Percentiles rank a stretch among this genome's conserved stretches.
phyloP scores from a whole-genome alignment of 2,888 invertebrate genomes.

The Lasioglossum leucozonium region DNA sequence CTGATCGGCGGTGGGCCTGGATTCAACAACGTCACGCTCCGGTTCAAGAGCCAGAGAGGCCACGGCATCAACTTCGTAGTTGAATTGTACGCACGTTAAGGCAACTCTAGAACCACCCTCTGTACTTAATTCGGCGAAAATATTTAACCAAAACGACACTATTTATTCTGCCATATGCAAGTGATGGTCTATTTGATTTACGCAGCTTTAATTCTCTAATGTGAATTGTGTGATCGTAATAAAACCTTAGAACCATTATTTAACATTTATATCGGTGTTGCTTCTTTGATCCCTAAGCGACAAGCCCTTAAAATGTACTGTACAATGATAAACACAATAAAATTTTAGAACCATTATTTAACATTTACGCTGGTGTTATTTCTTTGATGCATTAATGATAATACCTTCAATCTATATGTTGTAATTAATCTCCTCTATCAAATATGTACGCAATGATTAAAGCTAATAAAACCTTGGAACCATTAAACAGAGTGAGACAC shows the following conservation, averaged over 20 bases:
- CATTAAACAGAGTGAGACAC: too few species aligned
- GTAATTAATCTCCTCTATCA: too few species aligned
- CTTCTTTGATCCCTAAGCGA: not conserved
- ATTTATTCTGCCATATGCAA: not conserved
- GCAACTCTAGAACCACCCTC: not conserved
- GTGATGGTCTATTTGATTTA: not conserved
- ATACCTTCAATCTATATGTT: not conserved
- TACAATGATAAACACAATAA: not conserved
- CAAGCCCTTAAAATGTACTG: not conserved
- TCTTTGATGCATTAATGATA: not conserved
- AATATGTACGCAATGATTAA: too few species aligned
- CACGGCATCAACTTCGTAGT: conserved; percentile 84
- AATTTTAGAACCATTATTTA: not conserved
- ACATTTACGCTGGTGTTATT: not conserved
- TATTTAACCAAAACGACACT: not conserved
- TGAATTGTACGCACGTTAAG: conserved; percentile 80
- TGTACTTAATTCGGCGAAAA: not conserved
- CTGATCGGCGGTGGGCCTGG: conserved; percentile 84
- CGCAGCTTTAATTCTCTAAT: not conserved
- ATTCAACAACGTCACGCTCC: conserved; percentile 78
- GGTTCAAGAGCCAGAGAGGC: conserved; percentile 84
- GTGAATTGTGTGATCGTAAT: too few species aligned
- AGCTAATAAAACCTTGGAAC: too few species aligned
- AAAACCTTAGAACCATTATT: not conserved
- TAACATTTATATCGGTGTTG: not conserved